Percentiles rank a stretch among this genome's conserved stretches.
Conservation (phyloP, 2,113 vertebrate genomes). For the Otolemur garnettii region DNA sequence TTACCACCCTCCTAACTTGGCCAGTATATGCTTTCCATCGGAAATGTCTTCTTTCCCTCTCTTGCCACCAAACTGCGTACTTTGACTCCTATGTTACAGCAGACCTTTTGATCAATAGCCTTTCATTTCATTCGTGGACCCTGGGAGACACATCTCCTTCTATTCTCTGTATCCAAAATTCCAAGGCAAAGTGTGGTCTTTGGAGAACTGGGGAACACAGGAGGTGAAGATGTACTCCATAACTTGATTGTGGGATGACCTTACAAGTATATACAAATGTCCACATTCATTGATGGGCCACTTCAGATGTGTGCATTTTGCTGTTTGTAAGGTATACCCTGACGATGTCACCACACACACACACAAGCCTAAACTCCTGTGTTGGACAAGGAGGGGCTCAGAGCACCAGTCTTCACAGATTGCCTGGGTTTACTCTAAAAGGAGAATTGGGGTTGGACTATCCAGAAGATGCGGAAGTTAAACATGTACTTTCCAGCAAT, state of each 20-base stretch:
- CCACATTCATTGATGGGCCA: background rate
- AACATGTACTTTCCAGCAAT: slow-evolving; percentile 11
- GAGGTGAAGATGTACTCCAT: background rate
- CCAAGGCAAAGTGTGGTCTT: background rate
- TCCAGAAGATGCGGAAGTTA: background rate
- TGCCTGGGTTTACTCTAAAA: background rate
- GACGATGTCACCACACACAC: background rate
- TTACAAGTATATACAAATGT: background rate
- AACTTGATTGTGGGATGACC: background rate
- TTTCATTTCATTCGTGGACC: background rate
- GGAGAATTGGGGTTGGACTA: background rate
- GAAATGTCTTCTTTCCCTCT: background rate
- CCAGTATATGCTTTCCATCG: background rate
- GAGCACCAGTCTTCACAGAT: background rate
- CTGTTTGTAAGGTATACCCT: background rate
- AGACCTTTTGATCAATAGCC: background rate
- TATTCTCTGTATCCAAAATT: background rate
- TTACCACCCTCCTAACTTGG: background rate
- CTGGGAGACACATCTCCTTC: background rate
- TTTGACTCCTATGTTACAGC: background rate
- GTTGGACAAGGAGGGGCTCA: background rate
- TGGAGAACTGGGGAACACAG: background rate
- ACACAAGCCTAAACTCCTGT: background rate
- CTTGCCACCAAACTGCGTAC: background rate
- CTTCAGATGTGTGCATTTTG: background rate